phyloP scores from a whole-genome alignment of 2,888 invertebrate species.

The Sthenelais limicola region DNA sequence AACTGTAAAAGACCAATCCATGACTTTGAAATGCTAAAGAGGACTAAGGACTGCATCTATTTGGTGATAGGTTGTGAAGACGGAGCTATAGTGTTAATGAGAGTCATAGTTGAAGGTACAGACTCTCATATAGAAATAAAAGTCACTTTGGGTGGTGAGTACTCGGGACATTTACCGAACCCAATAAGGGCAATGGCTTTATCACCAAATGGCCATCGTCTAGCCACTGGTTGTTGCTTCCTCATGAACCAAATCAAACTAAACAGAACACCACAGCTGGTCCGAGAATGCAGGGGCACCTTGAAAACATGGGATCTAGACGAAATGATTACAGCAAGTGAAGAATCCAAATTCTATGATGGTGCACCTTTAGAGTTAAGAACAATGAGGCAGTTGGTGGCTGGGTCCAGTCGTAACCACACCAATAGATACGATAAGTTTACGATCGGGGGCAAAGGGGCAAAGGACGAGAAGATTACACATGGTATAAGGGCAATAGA shows the following conservation, averaged over 20 bases:
- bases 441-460: background rate
- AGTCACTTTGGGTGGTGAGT: slow-evolving; percentile 28
- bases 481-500: slow-evolving; percentile 46
- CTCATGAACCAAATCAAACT: slow-evolving; percentile 42
- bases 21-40: slow-evolving; percentile 25
- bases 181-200: slow-evolving; percentile 46
- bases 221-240: slow-evolving; percentile 50
- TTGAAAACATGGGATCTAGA: slow-evolving; percentile 46
- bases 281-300: slow-evolving; percentile 46
- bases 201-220: slow-evolving; percentile 28
- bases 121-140: too few species aligned
- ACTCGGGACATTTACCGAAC: slow-evolving; percentile 45
- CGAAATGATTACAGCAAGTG: background rate
- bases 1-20: slow-evolving; percentile 22
- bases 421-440: background rate
- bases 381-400: slow-evolving; percentile 45
- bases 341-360: slow-evolving; percentile 35
- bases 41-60: background rate
- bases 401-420: background rate
- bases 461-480: slow-evolving; percentile 6
- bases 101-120: too few species aligned
- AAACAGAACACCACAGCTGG: background rate
- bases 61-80: slow-evolving; percentile 42
- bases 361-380: slow-evolving; percentile 34
- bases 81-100: slow-evolving; percentile 32